These are phyloP conservation scores for Acronicta leporina DNA, from an alignment of 2,888 invertebrate genomes.

Conservation along the genomic window DNA sequence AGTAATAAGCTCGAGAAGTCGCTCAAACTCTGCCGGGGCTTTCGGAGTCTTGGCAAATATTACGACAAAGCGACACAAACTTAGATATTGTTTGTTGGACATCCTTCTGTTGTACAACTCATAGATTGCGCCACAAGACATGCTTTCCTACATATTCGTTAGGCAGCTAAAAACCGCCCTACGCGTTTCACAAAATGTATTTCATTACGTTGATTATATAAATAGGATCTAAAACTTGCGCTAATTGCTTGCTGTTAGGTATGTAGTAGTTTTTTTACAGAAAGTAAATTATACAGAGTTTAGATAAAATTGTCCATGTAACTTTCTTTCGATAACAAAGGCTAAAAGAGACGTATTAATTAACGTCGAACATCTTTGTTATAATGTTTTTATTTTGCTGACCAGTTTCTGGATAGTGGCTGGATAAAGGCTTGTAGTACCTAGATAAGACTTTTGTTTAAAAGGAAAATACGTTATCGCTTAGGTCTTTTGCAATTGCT, in stretches of 20 bases:
- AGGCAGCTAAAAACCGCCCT: slow-evolving; percentile 9
- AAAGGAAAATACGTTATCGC: no score
- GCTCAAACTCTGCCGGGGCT: slow-evolving; percentile 73
- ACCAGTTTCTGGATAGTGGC: background rate
- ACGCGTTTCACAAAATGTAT: background rate
- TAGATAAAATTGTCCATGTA: slow-evolving; percentile 11
- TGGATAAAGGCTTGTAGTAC: background rate
- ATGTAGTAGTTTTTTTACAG: background rate
- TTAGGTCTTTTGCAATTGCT: no score
- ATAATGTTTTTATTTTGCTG: slow-evolving; percentile 5
- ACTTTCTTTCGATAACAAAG: slow-evolving; percentile 10
- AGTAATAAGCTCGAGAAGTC: slow-evolving; percentile 83
- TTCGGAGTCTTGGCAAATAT: slow-evolving; percentile 80
- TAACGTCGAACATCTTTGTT: slow-evolving; percentile 11
- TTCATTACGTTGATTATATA: background rate
- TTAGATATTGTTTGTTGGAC: slow-evolving; percentile 82
- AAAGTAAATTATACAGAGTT: slow-evolving; percentile 15
- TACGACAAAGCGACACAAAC: slow-evolving; percentile 81
- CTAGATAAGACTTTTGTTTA: no score
- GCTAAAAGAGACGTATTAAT: slow-evolving; percentile 7
- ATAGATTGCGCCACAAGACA: slow-evolving; percentile 57
- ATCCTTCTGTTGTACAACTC: slow-evolving; percentile 66
- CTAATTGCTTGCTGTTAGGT: slow-evolving; percentile 5
- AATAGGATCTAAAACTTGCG: background rate
- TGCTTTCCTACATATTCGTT: slow-evolving; percentile 37